phyloP scores from a whole-genome alignment of 2,888 invertebrate species.

The Heliconius hortense region DNA sequence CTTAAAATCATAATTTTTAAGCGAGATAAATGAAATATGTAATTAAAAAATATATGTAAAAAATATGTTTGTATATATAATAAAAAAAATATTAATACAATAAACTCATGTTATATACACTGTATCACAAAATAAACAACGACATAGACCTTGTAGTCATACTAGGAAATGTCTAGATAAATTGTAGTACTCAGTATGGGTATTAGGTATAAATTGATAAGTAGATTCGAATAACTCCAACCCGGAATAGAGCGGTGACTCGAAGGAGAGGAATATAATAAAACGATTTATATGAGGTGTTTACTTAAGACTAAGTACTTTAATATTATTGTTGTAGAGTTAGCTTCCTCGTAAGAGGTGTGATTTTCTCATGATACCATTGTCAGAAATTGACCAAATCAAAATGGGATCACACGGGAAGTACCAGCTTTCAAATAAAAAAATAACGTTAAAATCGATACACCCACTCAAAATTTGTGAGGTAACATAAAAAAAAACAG shows the following conservation, averaged over 20 bases:
- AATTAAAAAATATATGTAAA: no score
- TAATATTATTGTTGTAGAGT: not conserved
- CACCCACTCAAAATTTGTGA: no score
- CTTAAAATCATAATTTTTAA: no score
- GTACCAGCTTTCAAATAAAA: no score
- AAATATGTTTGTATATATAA: not conserved
- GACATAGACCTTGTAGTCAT: slow-evolving; percentile 45
- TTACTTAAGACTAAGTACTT: slow-evolving; percentile 7
- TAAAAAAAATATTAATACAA: not conserved
- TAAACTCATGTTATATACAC: not conserved
- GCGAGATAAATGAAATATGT: no score
- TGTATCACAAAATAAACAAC: slow-evolving; percentile 42
- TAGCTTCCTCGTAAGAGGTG: not conserved
- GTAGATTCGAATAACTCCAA: slow-evolving; percentile 41
- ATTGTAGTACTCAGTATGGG: slow-evolving; percentile 40
- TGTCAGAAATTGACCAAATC: no score
- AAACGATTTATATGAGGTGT: slow-evolving; percentile 12
- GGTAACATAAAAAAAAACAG: no score
- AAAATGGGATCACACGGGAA: no score
- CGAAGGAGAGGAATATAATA: slow-evolving; percentile 21
- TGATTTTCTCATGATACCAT: no score
- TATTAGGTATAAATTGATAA: slow-evolving; percentile 42
- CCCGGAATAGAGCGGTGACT: slow-evolving; percentile 41
- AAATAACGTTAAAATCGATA: no score
- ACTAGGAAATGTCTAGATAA: slow-evolving; percentile 47